phyloP scores from a whole-genome alignment of 2,888 invertebrate species.

The Hyppa rectilinea region DNA sequence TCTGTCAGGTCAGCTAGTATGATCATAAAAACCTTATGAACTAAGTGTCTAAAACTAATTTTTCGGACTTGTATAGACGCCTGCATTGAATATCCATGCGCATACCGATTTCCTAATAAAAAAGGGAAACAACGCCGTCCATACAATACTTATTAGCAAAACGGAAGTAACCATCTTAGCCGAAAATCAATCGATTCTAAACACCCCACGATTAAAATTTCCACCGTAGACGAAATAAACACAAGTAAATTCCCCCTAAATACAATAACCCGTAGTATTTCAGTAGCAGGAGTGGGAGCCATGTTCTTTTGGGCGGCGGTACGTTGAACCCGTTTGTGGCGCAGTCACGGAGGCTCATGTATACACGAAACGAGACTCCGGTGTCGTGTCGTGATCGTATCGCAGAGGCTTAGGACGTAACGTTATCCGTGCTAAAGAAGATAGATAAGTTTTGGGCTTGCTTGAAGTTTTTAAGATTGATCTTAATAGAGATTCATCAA shows the following conservation, averaged over 20 bases:
- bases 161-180: no score
- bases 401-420: constrained; percentile 44
- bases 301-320: constrained; percentile 48
- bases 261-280: constrained; percentile 23
- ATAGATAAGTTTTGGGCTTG: neutral
- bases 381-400: constrained; percentile 57
- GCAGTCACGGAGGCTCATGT: constrained; percentile 57
- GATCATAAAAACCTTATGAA: neutral
- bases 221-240: no score
- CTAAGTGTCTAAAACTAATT: neutral
- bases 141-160: no score
- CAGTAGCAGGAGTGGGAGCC: constrained; percentile 28
- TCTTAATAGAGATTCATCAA: neutral
- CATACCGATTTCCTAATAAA: no score
- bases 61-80: neutral
- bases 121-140: no score
- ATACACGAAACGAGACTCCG: constrained; percentile 42
- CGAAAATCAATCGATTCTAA: no score
- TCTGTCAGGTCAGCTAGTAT: no score
- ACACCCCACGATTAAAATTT: no score
- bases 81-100: neutral
- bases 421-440: neutral
- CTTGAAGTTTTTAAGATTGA: no score
- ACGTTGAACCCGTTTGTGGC: constrained; percentile 46
- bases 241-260: neutral